phyloP scores from a whole-genome alignment of 2,113 vertebrate species.

The Sylvia atricapilla region DNA sequence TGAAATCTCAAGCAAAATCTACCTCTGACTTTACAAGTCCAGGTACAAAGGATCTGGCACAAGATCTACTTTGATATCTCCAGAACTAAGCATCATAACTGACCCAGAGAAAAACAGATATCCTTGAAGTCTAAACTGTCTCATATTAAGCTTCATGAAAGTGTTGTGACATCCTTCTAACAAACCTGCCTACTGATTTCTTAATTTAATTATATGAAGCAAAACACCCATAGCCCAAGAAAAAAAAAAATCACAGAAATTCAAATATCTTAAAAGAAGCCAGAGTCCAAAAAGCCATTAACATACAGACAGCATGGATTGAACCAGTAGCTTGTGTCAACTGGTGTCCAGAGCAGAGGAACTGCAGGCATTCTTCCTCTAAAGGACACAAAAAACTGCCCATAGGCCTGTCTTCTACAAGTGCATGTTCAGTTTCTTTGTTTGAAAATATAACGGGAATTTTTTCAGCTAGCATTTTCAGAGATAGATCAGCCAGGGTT shows the following conservation, averaged over 20 bases:
- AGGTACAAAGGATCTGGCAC: not conserved
- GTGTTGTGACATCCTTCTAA: not conserved
- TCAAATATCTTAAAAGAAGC: not conserved
- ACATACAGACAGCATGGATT: not conserved
- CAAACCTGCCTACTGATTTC: not conserved
- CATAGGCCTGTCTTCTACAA: not conserved
- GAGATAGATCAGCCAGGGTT: not conserved
- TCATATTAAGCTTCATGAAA: not conserved
- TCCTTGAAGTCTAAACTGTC: not conserved
- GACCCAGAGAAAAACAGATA: not conserved
- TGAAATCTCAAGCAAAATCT: not conserved
- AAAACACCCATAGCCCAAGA: not conserved
- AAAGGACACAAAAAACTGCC: not conserved
- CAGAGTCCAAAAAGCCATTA: not conserved
- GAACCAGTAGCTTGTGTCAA: not conserved
- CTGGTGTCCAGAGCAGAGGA: not conserved
- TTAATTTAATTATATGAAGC: not conserved
- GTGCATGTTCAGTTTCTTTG: not conserved
- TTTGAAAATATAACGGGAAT: not conserved
- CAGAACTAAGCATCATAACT: not conserved
- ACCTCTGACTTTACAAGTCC: not conserved
- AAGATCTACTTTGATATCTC: not conserved
- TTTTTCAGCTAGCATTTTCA: constrained; percentile 4
- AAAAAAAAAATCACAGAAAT: not conserved
- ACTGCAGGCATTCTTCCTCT: not conserved